Conservation (phyloP, 1,140 invertebrate genomes). For the Caerostris extrusa region DNA sequence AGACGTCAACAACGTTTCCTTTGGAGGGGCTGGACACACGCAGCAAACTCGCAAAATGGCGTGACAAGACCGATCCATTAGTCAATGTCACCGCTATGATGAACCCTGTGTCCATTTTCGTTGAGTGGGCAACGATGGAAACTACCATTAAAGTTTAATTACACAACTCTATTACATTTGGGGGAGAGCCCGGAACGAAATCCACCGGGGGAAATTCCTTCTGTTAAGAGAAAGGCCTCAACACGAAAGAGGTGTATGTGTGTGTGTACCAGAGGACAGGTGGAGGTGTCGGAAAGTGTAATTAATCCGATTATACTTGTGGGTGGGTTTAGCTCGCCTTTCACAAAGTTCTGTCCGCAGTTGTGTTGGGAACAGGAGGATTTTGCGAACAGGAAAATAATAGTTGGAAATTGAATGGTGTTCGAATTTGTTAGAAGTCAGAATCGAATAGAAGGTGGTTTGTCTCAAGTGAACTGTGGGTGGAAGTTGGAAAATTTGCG, state of each 20-base stretch:
- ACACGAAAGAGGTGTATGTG: slow-evolving; percentile 26
- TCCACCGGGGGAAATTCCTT: slow-evolving; percentile 39
- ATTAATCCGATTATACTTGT: slow-evolving; percentile 18
- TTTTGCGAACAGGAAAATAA: too few relatives aligned
- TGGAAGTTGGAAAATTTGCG: too few relatives aligned
- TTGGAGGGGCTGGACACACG: not conserved
- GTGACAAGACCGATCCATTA: slow-evolving; percentile 58
- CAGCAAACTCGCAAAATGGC: slow-evolving; percentile 30
- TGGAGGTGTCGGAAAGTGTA: slow-evolving; percentile 27
- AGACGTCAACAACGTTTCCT: not conserved
- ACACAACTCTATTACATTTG: slow-evolving; percentile 59
- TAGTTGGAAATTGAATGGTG: too few relatives aligned
- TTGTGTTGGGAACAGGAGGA: not conserved
- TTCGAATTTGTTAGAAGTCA: too few relatives aligned
- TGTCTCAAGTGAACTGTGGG: too few relatives aligned
- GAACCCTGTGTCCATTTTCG: slow-evolving; percentile 46
- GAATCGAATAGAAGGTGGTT: too few relatives aligned
- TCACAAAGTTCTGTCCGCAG: not conserved
- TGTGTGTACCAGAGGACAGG: not conserved
- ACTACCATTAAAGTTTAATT: slow-evolving; percentile 68
- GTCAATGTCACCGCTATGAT: slow-evolving; percentile 45
- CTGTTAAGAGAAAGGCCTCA: not conserved
- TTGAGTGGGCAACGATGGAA: slow-evolving; percentile 17
- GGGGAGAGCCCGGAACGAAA: slow-evolving; percentile 6
- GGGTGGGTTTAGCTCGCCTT: not conserved